Conservation (phyloP, 2,113 vertebrate genomes). For the Phrynocephalus versicolor region DNA sequence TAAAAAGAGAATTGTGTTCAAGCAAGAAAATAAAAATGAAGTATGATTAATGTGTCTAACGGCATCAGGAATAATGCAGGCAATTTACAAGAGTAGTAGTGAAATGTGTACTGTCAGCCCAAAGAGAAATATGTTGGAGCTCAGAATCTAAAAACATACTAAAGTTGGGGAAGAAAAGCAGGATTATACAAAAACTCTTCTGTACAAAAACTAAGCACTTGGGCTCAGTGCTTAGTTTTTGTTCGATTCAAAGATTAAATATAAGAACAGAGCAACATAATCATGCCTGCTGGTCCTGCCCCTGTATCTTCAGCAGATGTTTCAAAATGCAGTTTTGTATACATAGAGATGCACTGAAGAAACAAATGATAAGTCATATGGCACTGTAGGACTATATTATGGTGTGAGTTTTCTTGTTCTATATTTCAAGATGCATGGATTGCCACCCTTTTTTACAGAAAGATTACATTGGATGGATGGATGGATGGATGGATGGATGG, state of each 20-base stretch:
- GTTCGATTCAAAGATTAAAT: not conserved
- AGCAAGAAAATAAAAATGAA: conserved; percentile 34
- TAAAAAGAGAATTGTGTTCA: conserved; percentile 45
- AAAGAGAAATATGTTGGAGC: not conserved
- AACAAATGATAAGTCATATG: too few species aligned
- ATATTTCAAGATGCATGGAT: too few species aligned
- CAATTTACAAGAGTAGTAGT: conserved; percentile 4
- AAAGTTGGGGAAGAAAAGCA: not conserved
- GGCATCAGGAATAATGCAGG: conserved; percentile 4
- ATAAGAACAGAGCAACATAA: not conserved
- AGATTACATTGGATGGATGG: too few species aligned
- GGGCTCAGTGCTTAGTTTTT: not conserved
- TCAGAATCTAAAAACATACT: not conserved
- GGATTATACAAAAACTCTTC: not conserved
- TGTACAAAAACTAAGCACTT: too few species aligned
- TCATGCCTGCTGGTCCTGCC: not conserved
- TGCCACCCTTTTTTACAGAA: too few species aligned
- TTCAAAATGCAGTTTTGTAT: too few species aligned
- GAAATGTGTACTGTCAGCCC: not conserved
- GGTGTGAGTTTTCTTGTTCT: too few species aligned
- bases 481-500: too few species aligned
- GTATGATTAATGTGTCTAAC: not conserved
- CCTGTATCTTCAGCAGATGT: not conserved
- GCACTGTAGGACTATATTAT: too few species aligned
- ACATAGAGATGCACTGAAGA: not conserved